Percentiles rank a stretch among this genome's conserved stretches.
Evolutionary conservation across 1,140 invertebrate species (phyloP).

Genomic region (Frieseomelitta varia): DNA sequence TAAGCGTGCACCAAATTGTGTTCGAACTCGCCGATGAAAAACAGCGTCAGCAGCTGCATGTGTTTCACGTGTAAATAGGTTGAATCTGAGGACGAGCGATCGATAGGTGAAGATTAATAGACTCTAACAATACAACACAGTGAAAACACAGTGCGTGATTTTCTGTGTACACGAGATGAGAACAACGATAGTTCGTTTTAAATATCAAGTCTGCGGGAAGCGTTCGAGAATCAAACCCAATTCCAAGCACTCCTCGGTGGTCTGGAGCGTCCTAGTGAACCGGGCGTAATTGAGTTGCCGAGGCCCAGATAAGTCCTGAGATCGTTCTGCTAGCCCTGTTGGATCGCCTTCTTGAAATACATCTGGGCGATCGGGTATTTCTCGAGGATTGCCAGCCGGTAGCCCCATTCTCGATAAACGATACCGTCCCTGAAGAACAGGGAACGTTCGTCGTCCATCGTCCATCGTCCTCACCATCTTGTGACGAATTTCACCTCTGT

Average conservation of each 20-base stretch:
- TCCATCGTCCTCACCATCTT: conserved; percentile 18
- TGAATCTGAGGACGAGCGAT: conserved; percentile 24
- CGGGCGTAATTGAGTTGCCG: conserved; percentile 57
- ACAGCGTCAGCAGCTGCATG: conserved; percentile 69
- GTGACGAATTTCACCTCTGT: background rate
- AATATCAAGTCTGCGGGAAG: no score
- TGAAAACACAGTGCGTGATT: no score
- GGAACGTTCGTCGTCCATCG: conserved; percentile 31
- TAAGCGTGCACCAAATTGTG: conserved; percentile 71
- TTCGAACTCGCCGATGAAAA: conserved; percentile 72
- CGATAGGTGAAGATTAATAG: no score
- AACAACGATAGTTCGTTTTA: no score
- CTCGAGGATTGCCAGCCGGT: conserved; percentile 57
- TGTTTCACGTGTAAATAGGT: conserved; percentile 61
- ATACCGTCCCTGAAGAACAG: conserved; percentile 61
- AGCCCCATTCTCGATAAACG: conserved; percentile 75
- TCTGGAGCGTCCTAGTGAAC: conserved; percentile 61
- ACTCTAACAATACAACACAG: no score
- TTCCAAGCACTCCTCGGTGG: conserved; percentile 65
- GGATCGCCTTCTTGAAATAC: conserved; percentile 67
- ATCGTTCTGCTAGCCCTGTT: conserved; percentile 55
- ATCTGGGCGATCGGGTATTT: conserved; percentile 58
- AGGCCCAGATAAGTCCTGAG: conserved; percentile 70
- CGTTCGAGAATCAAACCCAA: conserved; percentile 61
- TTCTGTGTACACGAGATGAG: no score